Percentiles rank a stretch among this genome's conserved stretches.
Conservation (phyloP, 2,888 invertebrate species). For the Aphidius colemani region DNA sequence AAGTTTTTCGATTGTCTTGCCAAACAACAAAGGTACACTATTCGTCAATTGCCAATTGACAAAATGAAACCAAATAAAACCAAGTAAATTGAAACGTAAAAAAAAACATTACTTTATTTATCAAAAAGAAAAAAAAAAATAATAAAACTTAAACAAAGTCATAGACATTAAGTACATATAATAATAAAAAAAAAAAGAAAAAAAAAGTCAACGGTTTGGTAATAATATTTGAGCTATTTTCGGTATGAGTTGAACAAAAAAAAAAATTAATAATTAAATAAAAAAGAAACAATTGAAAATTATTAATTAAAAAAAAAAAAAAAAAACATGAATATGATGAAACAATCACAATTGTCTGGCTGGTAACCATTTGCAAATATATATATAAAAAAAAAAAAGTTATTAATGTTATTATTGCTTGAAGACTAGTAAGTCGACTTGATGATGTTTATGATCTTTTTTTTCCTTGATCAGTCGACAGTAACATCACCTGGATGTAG, state of each 20-base stretch:
- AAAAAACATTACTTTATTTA: constrained; percentile 1
- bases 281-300: not conserved
- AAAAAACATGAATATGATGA: not conserved
- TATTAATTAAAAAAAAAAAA: not conserved
- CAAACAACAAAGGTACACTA: not conserved
- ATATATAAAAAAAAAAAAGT: constrained; percentile 2
- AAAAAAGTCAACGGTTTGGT: not conserved
- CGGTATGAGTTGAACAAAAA: no score
- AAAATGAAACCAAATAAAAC: not conserved
- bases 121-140: not conserved
- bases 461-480: constrained; percentile 41
- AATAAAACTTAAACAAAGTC: not conserved
- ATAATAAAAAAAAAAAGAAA: not conserved
- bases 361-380: constrained; percentile 14
- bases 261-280: not conserved
- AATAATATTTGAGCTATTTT: constrained; percentile 10
- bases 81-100: not conserved
- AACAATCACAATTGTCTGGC: constrained; percentile 15
- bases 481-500: constrained; percentile 49
- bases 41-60: not conserved
- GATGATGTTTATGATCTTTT: constrained; percentile 30
- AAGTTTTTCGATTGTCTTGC: no score
- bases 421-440: constrained; percentile 12
- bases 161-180: not conserved
- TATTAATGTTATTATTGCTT: constrained; percentile 4